phyloP scores from a whole-genome alignment of 2,113 vertebrate species.

The Callipepla californica region DNA sequence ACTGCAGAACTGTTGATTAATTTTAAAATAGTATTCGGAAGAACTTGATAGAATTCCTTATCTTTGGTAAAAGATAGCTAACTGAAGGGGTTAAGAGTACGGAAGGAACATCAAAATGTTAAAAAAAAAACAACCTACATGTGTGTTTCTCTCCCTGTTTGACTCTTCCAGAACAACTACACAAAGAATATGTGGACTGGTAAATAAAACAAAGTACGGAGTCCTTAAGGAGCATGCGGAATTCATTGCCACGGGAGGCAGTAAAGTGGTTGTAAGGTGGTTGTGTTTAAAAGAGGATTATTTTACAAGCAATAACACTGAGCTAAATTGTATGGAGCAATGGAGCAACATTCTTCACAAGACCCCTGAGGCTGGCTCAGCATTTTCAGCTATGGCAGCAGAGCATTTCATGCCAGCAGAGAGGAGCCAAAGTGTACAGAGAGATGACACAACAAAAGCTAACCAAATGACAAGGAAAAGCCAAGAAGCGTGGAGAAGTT shows the following conservation, averaged over 20 bases:
- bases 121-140: background rate
- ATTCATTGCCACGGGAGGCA: slow-evolving; percentile 53
- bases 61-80: background rate
- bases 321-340: slow-evolving; percentile 47
- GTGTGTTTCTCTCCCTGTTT: background rate
- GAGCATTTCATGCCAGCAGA: background rate
- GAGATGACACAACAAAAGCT: background rate
- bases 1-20: background rate
- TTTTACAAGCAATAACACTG: slow-evolving; percentile 64
- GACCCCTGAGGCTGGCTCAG: slow-evolving; percentile 60
- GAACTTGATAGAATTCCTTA: background rate
- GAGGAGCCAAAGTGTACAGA: background rate
- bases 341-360: slow-evolving; percentile 42
- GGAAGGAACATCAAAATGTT: background rate
- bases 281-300: slow-evolving; percentile 68
- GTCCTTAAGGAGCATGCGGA: slow-evolving; percentile 52
- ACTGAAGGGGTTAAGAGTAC: background rate
- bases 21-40: background rate
- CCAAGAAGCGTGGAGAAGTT: background rate
- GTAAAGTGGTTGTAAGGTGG: slow-evolving; percentile 50
- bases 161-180: background rate
- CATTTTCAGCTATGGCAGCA: slow-evolving; percentile 32
- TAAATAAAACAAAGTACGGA: slow-evolving; percentile 35
- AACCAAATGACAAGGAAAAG: background rate
- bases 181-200: background rate